Evolutionary conservation across 1,140 invertebrate species (phyloP).

Genomic region (Elymnias hypermnestra): DNA sequence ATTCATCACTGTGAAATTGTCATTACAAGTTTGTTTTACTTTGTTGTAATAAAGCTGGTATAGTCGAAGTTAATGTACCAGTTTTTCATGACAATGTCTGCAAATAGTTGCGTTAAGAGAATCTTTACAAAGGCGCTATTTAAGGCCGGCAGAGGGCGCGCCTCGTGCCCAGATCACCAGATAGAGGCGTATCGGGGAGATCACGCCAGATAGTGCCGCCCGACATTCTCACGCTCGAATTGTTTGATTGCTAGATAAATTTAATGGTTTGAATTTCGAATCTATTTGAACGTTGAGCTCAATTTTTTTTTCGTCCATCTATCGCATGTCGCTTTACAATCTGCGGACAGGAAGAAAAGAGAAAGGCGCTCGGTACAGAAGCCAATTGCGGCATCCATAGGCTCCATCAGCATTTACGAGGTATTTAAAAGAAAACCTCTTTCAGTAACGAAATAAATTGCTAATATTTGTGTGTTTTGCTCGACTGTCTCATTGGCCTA

Average conservation of each 20-base stretch:
- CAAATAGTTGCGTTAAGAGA: constrained; percentile 18
- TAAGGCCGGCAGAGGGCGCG: constrained; percentile 25
- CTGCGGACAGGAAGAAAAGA: neutral
- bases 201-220: constrained; percentile 20
- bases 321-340: neutral
- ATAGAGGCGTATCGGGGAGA: constrained; percentile 7
- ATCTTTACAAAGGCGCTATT: constrained; percentile 20
- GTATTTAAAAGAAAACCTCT: too few relatives aligned
- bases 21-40: too few relatives aligned
- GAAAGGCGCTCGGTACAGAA: too few relatives aligned
- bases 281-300: neutral
- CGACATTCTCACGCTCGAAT: constrained; percentile 33
- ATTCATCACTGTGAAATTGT: too few relatives aligned
- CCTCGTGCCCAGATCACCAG: constrained; percentile 14
- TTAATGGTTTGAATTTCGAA: neutral
- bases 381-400: too few relatives aligned
- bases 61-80: too few relatives aligned
- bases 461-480: too few relatives aligned
- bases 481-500: too few relatives aligned
- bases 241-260: constrained; percentile 26
- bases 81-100: neutral
- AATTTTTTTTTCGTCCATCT: neutral
- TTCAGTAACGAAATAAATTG: too few relatives aligned
- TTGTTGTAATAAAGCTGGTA: too few relatives aligned
- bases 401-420: too few relatives aligned